A percentile compares a stretch with the other conserved stretches of the same genome.
phyloP scores from a whole-genome alignment of 2,797 vertebrate genomes.

The Chelon auratus region DNA sequence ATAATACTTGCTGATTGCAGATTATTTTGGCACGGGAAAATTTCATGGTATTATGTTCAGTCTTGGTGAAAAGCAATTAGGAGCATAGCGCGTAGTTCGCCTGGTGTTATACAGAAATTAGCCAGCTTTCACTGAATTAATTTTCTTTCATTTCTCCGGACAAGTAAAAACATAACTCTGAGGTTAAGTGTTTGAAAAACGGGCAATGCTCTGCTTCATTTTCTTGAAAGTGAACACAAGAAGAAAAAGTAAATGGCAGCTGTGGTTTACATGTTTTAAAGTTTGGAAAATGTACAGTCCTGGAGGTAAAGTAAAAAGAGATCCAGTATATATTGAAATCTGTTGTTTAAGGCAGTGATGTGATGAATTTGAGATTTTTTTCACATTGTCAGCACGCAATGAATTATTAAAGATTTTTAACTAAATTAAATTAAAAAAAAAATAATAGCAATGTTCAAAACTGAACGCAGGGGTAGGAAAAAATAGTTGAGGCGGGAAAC shows the following conservation, averaged over 20 bases:
- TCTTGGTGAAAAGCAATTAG: slow-evolving; percentile 72
- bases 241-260: neutral
- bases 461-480: neutral
- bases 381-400: neutral
- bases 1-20: slow-evolving; percentile 80
- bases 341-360: neutral
- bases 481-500: slow-evolving; percentile 18
- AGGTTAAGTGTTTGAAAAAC: slow-evolving; percentile 6
- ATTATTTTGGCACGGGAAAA: slow-evolving; percentile 63
- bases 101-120: slow-evolving; percentile 54
- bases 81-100: slow-evolving; percentile 49
- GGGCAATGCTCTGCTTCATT: slow-evolving; percentile 14
- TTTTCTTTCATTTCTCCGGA: slow-evolving; percentile 36
- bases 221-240: neutral
- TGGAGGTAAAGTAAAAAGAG: neutral
- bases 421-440: neutral
- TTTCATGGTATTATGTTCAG: slow-evolving; percentile 66
- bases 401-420: neutral
- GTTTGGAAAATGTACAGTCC: neutral
- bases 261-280: neutral
- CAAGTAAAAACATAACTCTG: slow-evolving; percentile 15
- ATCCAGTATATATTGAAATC: neutral
- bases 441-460: neutral
- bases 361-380: neutral
- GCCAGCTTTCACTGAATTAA: slow-evolving; percentile 46